Evolutionary conservation across 1,140 invertebrate genomes (phyloP).

Genomic region (Lepidurus apus): DNA sequence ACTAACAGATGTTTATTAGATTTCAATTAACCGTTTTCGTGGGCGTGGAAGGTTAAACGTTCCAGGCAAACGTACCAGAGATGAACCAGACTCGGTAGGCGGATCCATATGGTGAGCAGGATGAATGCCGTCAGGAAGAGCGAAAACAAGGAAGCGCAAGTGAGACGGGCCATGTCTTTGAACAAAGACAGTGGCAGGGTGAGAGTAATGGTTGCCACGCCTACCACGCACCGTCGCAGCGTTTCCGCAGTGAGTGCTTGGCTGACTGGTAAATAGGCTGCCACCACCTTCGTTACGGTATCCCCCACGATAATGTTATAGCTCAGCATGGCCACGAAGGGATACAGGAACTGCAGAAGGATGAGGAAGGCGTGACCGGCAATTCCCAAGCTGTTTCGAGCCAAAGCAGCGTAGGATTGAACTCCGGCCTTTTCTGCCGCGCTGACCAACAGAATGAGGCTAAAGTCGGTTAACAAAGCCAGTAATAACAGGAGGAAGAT

Average conservation of each 20-base stretch:
- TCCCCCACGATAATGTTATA: constrained; percentile 88
- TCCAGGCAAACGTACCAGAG: constrained; percentile 39
- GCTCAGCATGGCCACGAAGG: constrained; percentile 86
- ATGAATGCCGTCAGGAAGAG: constrained; percentile 69
- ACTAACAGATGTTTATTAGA: no score
- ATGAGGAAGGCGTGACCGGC: constrained; percentile 73
- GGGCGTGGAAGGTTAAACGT: no score
- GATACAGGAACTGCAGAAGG: constrained; percentile 75
- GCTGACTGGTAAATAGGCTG: constrained; percentile 39
- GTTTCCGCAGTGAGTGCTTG: background rate
- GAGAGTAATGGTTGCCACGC: constrained; percentile 65
- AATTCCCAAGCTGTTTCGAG: constrained; percentile 73
- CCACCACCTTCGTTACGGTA: constrained; percentile 75
- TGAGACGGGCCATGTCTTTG: constrained; percentile 69
- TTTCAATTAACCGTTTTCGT: no score
- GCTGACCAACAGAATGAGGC: constrained; percentile 72
- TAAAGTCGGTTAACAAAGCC: constrained; percentile 75
- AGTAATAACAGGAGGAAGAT: constrained; percentile 66
- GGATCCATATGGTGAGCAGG: constrained; percentile 61
- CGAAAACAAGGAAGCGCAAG: constrained; percentile 73
- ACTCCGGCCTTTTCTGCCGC: constrained; percentile 72
- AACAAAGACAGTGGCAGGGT: constrained; percentile 77
- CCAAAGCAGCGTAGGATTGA: constrained; percentile 78
- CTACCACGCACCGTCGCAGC: constrained; percentile 52
- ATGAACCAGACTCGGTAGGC: constrained; percentile 49